A percentile compares a stretch with the other conserved stretches of the same genome.
Conservation (phyloP, 1,140 invertebrate species). For the Sarcophaga bullata region DNA sequence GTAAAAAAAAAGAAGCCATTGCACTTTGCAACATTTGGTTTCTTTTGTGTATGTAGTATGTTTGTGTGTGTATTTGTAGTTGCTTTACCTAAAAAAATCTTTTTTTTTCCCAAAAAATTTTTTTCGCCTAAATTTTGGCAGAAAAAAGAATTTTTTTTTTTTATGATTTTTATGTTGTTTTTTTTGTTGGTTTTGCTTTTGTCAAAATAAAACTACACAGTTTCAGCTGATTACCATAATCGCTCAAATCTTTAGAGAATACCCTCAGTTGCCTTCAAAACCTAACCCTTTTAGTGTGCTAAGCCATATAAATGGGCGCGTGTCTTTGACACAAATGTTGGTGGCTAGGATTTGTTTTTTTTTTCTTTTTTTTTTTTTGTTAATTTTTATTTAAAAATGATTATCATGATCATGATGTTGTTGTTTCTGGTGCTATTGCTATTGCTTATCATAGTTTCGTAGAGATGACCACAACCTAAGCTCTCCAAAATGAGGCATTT, state of each 20-base stretch:
- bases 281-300: background rate
- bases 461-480: constrained; percentile 3
- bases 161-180: too few species aligned
- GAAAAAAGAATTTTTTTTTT: too few species aligned
- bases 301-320: background rate
- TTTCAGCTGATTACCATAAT: too few species aligned
- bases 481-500: background rate
- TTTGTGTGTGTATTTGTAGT: too few species aligned
- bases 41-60: background rate
- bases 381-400: background rate
- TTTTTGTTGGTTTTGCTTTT: too few species aligned
- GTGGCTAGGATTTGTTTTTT: background rate
- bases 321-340: background rate
- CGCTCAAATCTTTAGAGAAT: too few species aligned
- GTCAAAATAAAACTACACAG: too few species aligned
- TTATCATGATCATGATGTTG: background rate
- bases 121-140: too few species aligned
- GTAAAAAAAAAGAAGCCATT: constrained; percentile 33
- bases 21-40: constrained; percentile 43
- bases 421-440: background rate
- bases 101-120: background rate
- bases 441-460: background rate
- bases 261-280: background rate
- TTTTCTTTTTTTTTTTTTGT: too few species aligned
- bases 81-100: background rate